Percentiles rank a stretch among this genome's conserved stretches.
Evolutionary conservation across 1,140 invertebrate genomes (phyloP).

Genomic region (Drosophila asahinai): DNA sequence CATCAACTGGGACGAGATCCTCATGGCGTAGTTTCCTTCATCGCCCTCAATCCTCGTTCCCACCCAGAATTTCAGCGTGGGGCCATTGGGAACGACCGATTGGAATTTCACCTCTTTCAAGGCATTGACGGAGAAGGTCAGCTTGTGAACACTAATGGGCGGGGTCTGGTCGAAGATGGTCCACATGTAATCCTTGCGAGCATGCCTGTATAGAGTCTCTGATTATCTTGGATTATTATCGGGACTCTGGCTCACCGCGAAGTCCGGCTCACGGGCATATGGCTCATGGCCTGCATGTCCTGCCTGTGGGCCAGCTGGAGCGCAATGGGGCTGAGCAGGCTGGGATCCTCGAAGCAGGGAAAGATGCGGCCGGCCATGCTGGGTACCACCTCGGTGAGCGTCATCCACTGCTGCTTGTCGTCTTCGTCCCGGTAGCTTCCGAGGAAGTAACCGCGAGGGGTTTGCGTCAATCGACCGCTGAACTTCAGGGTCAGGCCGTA

Average conservation of each 20-base stretch:
- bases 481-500: neutral
- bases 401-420: slow-evolving; percentile 1
- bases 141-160: neutral
- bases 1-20: neutral
- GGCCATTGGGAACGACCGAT: neutral
- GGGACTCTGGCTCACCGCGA: too few relatives aligned
- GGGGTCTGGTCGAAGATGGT: neutral
- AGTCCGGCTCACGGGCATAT: neutral
- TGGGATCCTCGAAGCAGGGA: slow-evolving; percentile 12
- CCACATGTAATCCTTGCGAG: slow-evolving; percentile 3
- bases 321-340: neutral
- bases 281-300: slow-evolving; percentile 6
- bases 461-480: neutral
- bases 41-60: neutral
- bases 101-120: too few relatives aligned
- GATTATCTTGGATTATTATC: too few relatives aligned
- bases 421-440: neutral
- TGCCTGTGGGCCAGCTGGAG: slow-evolving; percentile 1
- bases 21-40: neutral
- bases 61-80: neutral
- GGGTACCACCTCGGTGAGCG: slow-evolving; percentile 6
- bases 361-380: slow-evolving; percentile 11
- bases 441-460: neutral
- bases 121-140: slow-evolving; percentile 9
- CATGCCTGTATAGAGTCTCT: neutral